phyloP scores from a whole-genome alignment of 2,113 vertebrate genomes.

The Pogonocichla stellata region DNA sequence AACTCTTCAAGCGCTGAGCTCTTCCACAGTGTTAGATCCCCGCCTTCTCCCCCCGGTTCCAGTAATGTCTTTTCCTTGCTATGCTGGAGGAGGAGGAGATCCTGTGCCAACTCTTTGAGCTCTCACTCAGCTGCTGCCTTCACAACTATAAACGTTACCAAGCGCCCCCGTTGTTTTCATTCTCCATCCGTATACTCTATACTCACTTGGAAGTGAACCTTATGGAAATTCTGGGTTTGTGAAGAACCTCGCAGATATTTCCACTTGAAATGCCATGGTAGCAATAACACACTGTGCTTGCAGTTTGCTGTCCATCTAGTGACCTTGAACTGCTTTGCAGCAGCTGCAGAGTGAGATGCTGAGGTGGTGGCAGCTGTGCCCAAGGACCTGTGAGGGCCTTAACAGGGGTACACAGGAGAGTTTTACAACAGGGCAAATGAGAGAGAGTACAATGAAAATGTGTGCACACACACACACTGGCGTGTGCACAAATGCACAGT shows the following conservation, averaged over 20 bases:
- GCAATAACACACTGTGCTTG: conserved; percentile 18
- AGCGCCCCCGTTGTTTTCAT: conserved; percentile 57
- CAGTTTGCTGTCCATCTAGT: conserved; percentile 21
- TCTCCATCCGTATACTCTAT: conserved; percentile 34
- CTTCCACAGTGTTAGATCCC: background rate
- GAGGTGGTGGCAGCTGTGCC: background rate
- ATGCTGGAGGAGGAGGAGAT: conserved; percentile 18
- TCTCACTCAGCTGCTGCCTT: conserved; percentile 48
- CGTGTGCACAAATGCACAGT: background rate
- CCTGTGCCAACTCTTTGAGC: conserved; percentile 47
- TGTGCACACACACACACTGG: background rate
- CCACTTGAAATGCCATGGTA: conserved; percentile 53
- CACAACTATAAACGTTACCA: conserved; percentile 57
- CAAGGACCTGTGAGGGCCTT: background rate
- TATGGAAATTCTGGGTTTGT: conserved; percentile 55
- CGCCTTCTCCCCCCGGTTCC: background rate
- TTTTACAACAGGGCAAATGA: background rate
- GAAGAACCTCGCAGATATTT: conserved; percentile 53
- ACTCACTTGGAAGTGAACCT: conserved; percentile 42
- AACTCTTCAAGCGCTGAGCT: conserved; percentile 3
- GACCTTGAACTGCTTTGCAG: conserved; percentile 7
- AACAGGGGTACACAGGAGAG: rapidly evolving
- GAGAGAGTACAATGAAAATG: background rate
- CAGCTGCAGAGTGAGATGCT: background rate
- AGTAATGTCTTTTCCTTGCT: conserved; percentile 59